A percentile compares a stretch with the other conserved stretches of the same genome.
phyloP scores from a whole-genome alignment of 2,113 vertebrate genomes.

The Ornithorhynchus anatinus region DNA sequence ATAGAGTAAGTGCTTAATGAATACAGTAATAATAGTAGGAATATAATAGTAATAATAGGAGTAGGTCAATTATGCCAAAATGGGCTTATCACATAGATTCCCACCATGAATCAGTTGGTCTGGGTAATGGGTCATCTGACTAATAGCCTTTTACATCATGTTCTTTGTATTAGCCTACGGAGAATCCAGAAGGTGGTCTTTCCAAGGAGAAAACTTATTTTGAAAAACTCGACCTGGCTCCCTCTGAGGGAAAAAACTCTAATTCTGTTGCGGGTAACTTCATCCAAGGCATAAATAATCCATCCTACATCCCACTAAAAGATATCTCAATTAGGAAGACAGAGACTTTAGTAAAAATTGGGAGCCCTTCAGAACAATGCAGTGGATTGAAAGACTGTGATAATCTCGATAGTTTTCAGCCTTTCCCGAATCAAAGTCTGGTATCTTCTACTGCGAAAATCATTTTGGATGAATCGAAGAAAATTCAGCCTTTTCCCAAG shows the following conservation, averaged over 20 bases:
- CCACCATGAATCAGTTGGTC: neutral
- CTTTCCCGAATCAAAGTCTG: neutral
- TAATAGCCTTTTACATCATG: neutral
- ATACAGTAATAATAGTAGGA: too few relatives aligned
- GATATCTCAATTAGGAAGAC: constrained; percentile 10
- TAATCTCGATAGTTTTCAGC: constrained; percentile 6
- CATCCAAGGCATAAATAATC: constrained; percentile 7
- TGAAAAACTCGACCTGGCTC: constrained; percentile 2
- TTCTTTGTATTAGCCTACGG: constrained; percentile 37
- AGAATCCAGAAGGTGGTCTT: constrained; percentile 33
- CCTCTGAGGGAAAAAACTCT: constrained; percentile 30
- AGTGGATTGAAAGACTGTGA: constrained; percentile 17
- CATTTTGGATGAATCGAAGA: constrained; percentile 20
- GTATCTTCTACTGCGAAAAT: neutral
- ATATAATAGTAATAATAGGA: too few relatives aligned
- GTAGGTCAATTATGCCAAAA: too few relatives aligned
- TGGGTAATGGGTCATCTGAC: neutral
- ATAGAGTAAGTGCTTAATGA: too few relatives aligned
- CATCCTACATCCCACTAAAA: constrained; percentile 19
- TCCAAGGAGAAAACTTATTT: constrained; percentile 30
- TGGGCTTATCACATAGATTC: neutral
- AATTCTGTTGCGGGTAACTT: neutral
- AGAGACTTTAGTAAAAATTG: constrained; percentile 16
- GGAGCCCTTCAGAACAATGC: constrained; percentile 7
- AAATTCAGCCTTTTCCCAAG: constrained; percentile 8